These are phyloP conservation scores for Propithecus perrieri DNA, from an alignment of 2,797 vertebrate genomes.

Conservation along the genomic window DNA sequence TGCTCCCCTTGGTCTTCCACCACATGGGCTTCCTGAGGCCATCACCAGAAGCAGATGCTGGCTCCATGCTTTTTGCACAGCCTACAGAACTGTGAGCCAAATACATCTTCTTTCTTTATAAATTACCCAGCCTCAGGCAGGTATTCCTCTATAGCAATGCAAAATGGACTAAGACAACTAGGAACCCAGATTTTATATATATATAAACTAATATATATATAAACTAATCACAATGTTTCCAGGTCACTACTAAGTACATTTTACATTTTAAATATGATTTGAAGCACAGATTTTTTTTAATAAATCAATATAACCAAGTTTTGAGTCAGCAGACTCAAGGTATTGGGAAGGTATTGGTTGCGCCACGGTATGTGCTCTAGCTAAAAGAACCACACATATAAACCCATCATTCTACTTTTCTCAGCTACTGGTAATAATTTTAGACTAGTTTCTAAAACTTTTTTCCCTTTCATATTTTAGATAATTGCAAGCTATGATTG, in stretches of 20 bases:
- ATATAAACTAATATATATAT: no score
- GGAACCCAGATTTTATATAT: neutral
- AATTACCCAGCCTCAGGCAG: neutral
- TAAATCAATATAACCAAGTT: neutral
- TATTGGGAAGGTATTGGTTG: neutral
- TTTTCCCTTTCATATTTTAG: neutral
- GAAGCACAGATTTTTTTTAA: neutral
- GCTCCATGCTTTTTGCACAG: neutral
- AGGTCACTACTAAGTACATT: neutral
- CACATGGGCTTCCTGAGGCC: neutral
- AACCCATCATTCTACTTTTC: neutral
- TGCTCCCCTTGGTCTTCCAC: neutral
- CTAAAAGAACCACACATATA: neutral
- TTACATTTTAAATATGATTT: neutral
- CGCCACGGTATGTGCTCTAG: accelerated
- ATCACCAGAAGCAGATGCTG: neutral
- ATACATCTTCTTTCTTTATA: neutral
- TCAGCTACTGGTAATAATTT: neutral
- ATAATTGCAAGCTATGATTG: neutral
- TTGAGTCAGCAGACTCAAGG: neutral
- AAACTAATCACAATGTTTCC: neutral
- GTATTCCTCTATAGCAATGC: neutral
- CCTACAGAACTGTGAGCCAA: neutral
- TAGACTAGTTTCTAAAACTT: neutral
- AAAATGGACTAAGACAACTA: neutral